Evolutionary conservation across 2,888 invertebrate species (phyloP).

Genomic region (Sthenelais limicola): DNA sequence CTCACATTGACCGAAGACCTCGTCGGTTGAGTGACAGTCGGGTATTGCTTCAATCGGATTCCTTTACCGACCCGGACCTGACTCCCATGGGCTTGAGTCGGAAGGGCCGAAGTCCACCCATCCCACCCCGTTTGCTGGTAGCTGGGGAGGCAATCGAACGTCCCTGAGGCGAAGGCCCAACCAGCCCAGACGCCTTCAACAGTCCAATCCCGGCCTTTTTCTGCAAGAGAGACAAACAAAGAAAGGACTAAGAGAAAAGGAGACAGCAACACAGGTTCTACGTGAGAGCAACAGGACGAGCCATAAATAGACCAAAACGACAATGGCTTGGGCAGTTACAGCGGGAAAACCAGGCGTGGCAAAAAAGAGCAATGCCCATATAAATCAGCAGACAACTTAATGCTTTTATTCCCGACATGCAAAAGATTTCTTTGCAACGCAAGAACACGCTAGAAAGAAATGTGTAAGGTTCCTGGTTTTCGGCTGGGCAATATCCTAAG

Average conservation of each 20-base stretch:
- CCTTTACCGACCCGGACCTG: constrained; percentile 35
- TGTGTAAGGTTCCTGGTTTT: too few species aligned
- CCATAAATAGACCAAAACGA: too few species aligned
- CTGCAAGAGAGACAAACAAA: constrained; percentile 12
- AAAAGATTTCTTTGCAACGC: too few species aligned
- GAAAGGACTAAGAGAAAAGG: too few species aligned
- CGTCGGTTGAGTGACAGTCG: constrained; percentile 18
- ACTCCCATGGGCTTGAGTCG: constrained; percentile 20
- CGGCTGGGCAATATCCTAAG: too few species aligned
- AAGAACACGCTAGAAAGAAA: too few species aligned
- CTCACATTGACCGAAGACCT: too few species aligned
- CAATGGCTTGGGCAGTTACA: too few species aligned
- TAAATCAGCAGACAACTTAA: too few species aligned
- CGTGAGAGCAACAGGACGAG: not conserved
- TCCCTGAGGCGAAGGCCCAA: constrained; percentile 4
- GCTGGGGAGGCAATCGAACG: constrained; percentile 15
- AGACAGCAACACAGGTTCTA: not conserved
- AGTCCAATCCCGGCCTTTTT: constrained; percentile 40
- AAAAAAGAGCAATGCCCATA: too few species aligned
- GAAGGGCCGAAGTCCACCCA: constrained; percentile 22
- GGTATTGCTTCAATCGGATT: constrained; percentile 33
- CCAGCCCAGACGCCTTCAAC: constrained; percentile 35
- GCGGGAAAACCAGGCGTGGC: too few species aligned
- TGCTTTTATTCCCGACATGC: too few species aligned
- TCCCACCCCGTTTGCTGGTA: constrained; percentile 4